Base-by-base conservation (phyloP, 2,888 invertebrate genomes). In the Fabriciana adippe region DNA sequence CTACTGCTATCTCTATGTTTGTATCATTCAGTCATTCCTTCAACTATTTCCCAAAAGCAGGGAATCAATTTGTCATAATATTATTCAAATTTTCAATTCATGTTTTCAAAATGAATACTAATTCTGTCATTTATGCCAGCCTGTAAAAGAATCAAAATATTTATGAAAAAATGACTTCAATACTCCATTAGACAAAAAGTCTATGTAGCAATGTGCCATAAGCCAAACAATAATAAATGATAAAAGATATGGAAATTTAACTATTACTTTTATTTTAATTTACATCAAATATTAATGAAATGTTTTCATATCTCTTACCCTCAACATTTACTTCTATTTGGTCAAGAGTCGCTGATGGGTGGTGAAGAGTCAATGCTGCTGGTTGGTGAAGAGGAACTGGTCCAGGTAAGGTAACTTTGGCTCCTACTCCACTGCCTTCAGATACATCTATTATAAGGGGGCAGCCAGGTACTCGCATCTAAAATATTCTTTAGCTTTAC, bases 261-360 rank as follows among this genome's bases (percentile, higher is more conserved):
- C 35, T 61, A 16, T 61, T 35, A 31, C 15, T 51, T 18, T 15
- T 3, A 51, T 3, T 41, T 41, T 41, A 41, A 41, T 41, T 11
- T 26, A 26, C 8, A 41, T 41, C 35, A 41, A 41, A 41, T 11
- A 51, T 61, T 35, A 35, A 41, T 35, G 16, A 8, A 5, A 41
- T 35, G 31, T 31, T 51, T 50, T 60, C 0, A 48, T 13, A 16
- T 35, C 53, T 82, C 94, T 94, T 94, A 98, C 98, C 98, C 96
- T 98, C 98, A 90, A 99, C 98, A 93, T 97, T 97, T 84, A 99
- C 97, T 94, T 98, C 98, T 79, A 98, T 96, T 90, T 98, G 98
- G 85, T 98, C 97, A 78, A 98, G 95, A 81, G 97, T 96, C 86
- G 97, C 97, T 79, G 97, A 96, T 73, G 96, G 95, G 89, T 97